phyloP scores from a whole-genome alignment of 2,113 vertebrate genomes.

The Smithornis capensis region DNA sequence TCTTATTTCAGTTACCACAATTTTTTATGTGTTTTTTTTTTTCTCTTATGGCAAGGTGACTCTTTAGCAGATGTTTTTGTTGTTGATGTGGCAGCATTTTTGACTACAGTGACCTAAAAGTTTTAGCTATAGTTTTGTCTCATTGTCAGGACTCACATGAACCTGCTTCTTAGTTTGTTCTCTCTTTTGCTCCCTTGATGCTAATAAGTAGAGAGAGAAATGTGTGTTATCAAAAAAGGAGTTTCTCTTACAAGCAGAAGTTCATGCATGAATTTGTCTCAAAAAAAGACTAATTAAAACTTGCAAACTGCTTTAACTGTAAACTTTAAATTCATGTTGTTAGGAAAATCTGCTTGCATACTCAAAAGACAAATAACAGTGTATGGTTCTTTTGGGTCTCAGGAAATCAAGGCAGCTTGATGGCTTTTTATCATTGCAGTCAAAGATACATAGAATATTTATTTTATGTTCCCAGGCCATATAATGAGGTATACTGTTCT shows the following conservation, averaged over 20 bases:
- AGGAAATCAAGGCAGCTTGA: neutral
- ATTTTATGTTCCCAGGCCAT: neutral
- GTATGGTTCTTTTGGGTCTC: neutral
- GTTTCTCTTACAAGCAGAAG: neutral
- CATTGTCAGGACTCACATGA: neutral
- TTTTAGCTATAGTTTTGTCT: neutral
- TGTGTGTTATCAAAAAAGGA: neutral
- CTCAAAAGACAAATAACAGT: neutral
- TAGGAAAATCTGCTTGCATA: neutral
- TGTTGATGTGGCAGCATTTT: neutral
- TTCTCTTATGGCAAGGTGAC: neutral
- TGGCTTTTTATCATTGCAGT: neutral
- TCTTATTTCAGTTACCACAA: neutral
- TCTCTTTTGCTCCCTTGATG: neutral
- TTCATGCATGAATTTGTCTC: neutral
- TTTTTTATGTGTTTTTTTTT: neutral
- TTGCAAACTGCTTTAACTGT: neutral
- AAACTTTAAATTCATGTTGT: neutral
- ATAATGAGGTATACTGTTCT: neutral
- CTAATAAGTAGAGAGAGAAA: neutral
- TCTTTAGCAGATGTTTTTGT: neutral
- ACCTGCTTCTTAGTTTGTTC: neutral
- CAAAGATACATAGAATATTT: neutral
- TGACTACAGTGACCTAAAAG: neutral
- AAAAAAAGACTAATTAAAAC: constrained; percentile 35